phyloP scores from a whole-genome alignment of 2,888 invertebrate species.

The Kuschelorhynchus macadamiae region DNA sequence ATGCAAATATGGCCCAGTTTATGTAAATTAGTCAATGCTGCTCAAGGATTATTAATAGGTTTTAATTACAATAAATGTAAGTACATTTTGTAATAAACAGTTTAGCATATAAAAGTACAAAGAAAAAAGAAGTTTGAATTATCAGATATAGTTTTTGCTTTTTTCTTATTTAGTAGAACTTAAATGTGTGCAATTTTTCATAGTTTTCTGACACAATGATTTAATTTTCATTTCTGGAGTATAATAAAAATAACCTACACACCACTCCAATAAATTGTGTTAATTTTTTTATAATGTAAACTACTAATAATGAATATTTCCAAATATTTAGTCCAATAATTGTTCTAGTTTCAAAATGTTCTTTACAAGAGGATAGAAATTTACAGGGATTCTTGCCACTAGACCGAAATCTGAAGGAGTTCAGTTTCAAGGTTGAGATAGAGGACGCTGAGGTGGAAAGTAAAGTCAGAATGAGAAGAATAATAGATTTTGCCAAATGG shows the following conservation, averaged over 20 bases:
- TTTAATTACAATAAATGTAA: conserved; percentile 73
- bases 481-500: conserved; percentile 71
- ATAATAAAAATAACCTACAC: no score
- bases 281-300: no score
- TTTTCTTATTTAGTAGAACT: no score
- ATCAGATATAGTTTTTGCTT: no score
- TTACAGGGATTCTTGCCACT: conserved; percentile 85
- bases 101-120: no score
- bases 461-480: conserved; percentile 70
- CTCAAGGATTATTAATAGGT: conserved; percentile 71
- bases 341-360: conserved; percentile 74
- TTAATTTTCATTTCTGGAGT: no score
- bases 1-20: conserved; percentile 86
- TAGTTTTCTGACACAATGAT: no score
- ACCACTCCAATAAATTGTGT: no score
- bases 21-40: conserved; percentile 80
- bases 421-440: conserved; percentile 70
- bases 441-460: conserved; percentile 67
- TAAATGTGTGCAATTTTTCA: no score
- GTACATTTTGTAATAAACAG: conserved; percentile 62
- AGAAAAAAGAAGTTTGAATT: no score
- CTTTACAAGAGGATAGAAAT: conserved; percentile 85
- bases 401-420: conserved; percentile 72
- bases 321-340: no score
- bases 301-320: no score